Evolutionary conservation across 2,888 invertebrate species (phyloP), one percentile per base, ranked within the genome.

Genomic region (Miltochrista miniata): DNA sequence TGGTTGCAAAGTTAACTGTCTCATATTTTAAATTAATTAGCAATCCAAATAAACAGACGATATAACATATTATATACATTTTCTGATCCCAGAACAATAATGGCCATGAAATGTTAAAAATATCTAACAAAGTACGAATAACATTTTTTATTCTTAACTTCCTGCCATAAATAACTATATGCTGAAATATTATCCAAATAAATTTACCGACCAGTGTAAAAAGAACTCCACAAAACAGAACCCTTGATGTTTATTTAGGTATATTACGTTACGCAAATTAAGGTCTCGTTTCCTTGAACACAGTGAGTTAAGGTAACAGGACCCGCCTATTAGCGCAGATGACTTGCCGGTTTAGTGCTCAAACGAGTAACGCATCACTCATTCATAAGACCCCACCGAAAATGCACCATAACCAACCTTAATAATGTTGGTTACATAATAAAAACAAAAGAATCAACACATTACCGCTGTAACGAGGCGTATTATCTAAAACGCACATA

Each of bases 281-380:
- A 66, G 71, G 59, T 70, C 66, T 45, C 56, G 55, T 64, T 74
- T 61, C 62, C 56, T 54, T 62, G 62, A 59, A 39, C 54, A 68
- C 64, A 69, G 68, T 74, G 73, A 68, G 62, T 60, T 50, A 54
- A 68, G 72, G 80, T 81, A 85, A 85, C 76, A 76, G 76, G 79
- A 84, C 70, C 69, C 74, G 57, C 64, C 76, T 76, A 83, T 87
- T 85, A 86, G 72, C 74, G 70, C 76, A 77, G 76, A 85, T 87
- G 87, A 87, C 86, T 86, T 79, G 83, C 72, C 68, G 64, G 70
- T 80, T 79, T 79, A 79, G 72, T 72, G 69, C 70, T 59, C 70
- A 70, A 67, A 68, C n/a, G 18, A 69, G 65, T 72, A 54, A 64
- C 67, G 64, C 66, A 68, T 71, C 66, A 65, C 57, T 64, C 39